These are phyloP conservation scores for Cyanoramphus novaezelandiae DNA, from an alignment of 2,113 vertebrate genomes.

Conservation along the genomic window DNA sequence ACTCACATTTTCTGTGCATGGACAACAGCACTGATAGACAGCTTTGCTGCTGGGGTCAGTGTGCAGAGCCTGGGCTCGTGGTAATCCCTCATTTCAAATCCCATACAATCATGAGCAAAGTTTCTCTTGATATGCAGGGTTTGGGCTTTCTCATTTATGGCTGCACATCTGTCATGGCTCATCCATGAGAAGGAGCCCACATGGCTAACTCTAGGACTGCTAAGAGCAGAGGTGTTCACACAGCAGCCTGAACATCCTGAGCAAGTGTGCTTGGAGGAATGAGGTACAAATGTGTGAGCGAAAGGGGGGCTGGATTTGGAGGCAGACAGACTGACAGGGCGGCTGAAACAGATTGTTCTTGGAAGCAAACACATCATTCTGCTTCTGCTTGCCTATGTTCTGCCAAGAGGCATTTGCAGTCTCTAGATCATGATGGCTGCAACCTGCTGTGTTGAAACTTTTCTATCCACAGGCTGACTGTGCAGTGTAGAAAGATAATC, in stretches of 20 bases:
- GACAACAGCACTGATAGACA: background rate
- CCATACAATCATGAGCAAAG: fast-evolving
- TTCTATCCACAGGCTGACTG: slow-evolving; percentile 40
- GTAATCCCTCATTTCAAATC: background rate
- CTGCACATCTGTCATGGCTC: background rate
- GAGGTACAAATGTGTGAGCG: background rate
- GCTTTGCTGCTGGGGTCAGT: background rate
- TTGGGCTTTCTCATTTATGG: background rate
- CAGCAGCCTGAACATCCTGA: slow-evolving; percentile 16
- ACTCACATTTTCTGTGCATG: background rate
- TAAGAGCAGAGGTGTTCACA: slow-evolving; percentile 14
- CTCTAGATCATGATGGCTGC: slow-evolving; percentile 50
- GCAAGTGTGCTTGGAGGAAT: background rate
- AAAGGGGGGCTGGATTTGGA: background rate
- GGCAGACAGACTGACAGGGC: background rate
- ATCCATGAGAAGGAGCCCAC: background rate
- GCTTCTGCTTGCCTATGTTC: slow-evolving; percentile 34
- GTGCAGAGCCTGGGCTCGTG: background rate
- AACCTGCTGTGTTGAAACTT: slow-evolving; percentile 55
- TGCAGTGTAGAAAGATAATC: slow-evolving; percentile 20
- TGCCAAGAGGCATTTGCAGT: slow-evolving; percentile 52
- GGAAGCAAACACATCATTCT: slow-evolving; percentile 45
- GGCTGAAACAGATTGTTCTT: slow-evolving; percentile 38
- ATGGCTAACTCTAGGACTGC: background rate
- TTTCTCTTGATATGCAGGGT: background rate